phyloP scores from a whole-genome alignment of 2,888 invertebrate species.

The Caenorhabditis sulstoni region DNA sequence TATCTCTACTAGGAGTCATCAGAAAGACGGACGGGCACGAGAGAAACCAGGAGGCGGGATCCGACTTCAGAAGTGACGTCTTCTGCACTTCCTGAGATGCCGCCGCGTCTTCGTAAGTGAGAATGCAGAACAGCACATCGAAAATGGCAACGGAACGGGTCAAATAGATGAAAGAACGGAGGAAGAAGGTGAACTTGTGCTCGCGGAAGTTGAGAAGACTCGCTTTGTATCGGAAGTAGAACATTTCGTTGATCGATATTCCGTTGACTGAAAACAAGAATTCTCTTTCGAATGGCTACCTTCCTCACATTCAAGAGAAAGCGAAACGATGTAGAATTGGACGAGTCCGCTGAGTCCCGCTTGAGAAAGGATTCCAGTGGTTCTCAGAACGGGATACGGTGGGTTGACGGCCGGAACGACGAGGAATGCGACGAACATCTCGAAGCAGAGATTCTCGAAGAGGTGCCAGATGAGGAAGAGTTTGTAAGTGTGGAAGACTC shows the following conservation, averaged over 20 bases:
- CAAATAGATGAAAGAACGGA: constrained; percentile 2
- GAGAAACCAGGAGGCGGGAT: background rate
- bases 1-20: background rate
- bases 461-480: constrained; percentile 28
- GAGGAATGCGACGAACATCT: constrained; percentile 7
- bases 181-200: constrained; percentile 7
- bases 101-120: background rate
- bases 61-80: background rate
- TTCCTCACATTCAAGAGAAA: constrained; percentile 16
- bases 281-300: background rate
- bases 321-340: constrained; percentile 4
- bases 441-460: constrained; percentile 20
- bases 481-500: constrained; percentile 23
- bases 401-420: constrained; percentile 16
- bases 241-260: constrained; percentile 19
- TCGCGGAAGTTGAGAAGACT: constrained; percentile 7
- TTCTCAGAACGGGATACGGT: constrained; percentile 15
- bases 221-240: constrained; percentile 26
- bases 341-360: background rate
- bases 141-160: constrained; percentile 1
- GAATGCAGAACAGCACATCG: background rate
- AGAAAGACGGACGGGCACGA: background rate
- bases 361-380: constrained; percentile 14
- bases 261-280: constrained; percentile 13
- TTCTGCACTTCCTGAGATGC: background rate